A percentile compares a stretch with the other conserved stretches of the same genome.
These are phyloP conservation scores for Halocaridina rubra DNA, from an alignment of 2,888 invertebrate species.

Conservation along the genomic window DNA sequence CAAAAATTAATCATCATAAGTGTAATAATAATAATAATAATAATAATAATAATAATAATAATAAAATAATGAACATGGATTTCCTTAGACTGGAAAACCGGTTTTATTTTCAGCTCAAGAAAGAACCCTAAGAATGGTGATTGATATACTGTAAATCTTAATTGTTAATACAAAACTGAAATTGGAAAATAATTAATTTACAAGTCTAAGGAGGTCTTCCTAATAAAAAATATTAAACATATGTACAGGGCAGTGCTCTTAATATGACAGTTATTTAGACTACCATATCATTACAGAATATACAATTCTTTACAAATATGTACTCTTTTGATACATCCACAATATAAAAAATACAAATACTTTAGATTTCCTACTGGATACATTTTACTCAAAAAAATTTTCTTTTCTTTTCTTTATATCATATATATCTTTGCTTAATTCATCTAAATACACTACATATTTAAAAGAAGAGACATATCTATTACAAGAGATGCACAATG, in stretches of 20 bases:
- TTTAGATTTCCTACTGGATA: too few relatives aligned
- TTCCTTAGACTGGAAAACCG: not conserved
- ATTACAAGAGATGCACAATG: too few relatives aligned
- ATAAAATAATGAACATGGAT: not conserved
- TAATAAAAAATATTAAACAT: conserved; percentile 11
- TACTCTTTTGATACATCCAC: not conserved
- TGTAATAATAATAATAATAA: not conserved
- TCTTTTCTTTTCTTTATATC: not conserved
- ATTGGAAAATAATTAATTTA: not conserved
- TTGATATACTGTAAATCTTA: not conserved
- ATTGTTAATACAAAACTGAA: not conserved
- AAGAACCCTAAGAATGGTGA: not conserved
- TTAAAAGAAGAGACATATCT: not conserved
- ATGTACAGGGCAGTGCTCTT: conserved; percentile 28
- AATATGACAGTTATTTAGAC: not conserved
- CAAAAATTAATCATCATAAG: not conserved
- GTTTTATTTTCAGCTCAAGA: not conserved
- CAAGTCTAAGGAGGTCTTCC: conserved; percentile 9
- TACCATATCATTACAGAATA: not conserved
- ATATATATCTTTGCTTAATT: not conserved
- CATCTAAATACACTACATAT: not conserved
- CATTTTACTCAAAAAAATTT: not conserved
- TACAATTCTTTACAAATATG: not conserved
- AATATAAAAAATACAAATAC: too few relatives aligned
- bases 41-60: not conserved